phyloP scores from a whole-genome alignment of 2,113 vertebrate genomes.

The Coptodon rendalli region DNA sequence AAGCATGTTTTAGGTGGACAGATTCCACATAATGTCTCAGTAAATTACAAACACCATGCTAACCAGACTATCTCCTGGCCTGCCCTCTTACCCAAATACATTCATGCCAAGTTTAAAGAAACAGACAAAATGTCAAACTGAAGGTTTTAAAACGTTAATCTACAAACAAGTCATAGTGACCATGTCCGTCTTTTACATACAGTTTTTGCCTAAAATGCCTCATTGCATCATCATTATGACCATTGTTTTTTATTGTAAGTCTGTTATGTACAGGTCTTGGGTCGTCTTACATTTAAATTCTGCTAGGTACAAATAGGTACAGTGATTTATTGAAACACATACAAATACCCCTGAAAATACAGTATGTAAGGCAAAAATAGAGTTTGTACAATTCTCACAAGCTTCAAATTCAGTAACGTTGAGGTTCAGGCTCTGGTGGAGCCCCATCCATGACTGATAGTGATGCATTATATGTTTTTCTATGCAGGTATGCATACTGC shows the following conservation, averaged over 20 bases:
- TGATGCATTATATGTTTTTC: not conserved
- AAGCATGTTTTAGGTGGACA: not conserved
- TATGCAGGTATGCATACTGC: not conserved
- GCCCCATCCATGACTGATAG: not conserved
- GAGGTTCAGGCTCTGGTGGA: not conserved
- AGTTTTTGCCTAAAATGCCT: not conserved
- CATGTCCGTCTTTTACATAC: fast-evolving
- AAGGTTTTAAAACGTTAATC: not conserved
- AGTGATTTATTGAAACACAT: not conserved
- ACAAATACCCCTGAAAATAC: not conserved
- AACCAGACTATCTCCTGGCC: not conserved
- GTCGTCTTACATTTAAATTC: not conserved
- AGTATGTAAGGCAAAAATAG: not conserved
- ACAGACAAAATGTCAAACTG: not conserved
- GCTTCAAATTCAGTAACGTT: not conserved
- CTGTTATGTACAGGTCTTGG: not conserved
- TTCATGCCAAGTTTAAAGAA: not conserved
- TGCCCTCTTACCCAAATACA: not conserved
- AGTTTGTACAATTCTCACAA: not conserved
- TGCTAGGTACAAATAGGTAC: not conserved
- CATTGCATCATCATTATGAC: not conserved
- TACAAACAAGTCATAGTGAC: not conserved
- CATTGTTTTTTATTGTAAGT: not conserved
- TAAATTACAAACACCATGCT: not conserved
- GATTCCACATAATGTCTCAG: not conserved